These are phyloP conservation scores for Drosophila nigricruria DNA, from an alignment of 2,888 invertebrate genomes.

Conservation along the genomic window DNA sequence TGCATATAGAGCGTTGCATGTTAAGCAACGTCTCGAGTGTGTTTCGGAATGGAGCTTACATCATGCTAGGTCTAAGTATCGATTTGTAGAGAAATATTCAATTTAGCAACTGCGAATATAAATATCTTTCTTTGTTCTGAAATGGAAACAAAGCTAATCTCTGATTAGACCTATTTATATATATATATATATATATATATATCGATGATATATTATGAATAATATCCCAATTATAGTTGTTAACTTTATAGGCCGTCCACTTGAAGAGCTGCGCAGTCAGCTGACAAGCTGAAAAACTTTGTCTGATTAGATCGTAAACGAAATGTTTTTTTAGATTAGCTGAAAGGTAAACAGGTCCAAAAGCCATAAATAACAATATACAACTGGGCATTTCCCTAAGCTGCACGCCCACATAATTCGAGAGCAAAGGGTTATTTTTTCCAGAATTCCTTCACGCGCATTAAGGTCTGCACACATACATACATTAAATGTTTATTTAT, in stretches of 20 bases:
- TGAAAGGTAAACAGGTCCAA: constrained; percentile 1
- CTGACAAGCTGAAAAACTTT: constrained; percentile 23
- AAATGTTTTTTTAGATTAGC: constrained; percentile 25
- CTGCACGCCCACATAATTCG: neutral
- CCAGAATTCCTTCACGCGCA: too few species aligned
- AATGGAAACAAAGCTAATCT: constrained; percentile 1
- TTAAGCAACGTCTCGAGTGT: constrained; percentile 2
- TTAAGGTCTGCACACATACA: too few species aligned
- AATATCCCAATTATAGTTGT: constrained; percentile 8
- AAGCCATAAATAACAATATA: neutral
- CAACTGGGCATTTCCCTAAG: neutral
- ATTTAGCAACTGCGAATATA: neutral
- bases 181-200: neutral
- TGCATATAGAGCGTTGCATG: neutral
- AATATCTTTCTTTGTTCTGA: constrained; percentile 16
- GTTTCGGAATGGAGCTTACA: neutral
- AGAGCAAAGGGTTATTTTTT: neutral
- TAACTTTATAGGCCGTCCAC: constrained; percentile 9
- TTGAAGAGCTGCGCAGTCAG: constrained; percentile 35
- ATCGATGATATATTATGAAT: neutral
- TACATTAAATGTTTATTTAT: too few species aligned
- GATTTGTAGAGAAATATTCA: neutral
- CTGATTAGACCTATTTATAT: neutral
- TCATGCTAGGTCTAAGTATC: neutral
- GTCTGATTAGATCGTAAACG: constrained; percentile 37